Conservation (phyloP, 2,113 vertebrate genomes). For the Dipodomys merriami region DNA sequence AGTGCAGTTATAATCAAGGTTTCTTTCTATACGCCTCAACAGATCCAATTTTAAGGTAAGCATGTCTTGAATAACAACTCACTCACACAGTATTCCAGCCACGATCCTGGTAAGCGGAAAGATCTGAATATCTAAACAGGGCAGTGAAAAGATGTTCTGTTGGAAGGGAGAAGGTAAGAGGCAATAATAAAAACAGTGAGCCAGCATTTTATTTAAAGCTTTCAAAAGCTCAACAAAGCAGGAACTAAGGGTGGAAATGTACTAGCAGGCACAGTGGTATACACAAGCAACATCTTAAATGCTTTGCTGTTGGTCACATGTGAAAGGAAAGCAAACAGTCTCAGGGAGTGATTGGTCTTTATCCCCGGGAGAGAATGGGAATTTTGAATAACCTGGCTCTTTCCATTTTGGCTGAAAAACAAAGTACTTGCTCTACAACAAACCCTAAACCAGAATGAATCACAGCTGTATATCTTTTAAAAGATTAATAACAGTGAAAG, state of each 20-base stretch:
- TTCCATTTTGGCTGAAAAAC: neutral
- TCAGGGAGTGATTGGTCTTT: neutral
- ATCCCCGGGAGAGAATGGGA: neutral
- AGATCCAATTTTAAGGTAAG: neutral
- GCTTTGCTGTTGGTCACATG: neutral
- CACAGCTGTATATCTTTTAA: neutral
- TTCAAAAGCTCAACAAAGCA: neutral
- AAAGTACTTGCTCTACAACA: neutral
- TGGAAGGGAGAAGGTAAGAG: neutral
- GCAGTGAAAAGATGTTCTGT: neutral
- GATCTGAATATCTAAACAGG: neutral
- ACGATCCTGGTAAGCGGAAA: neutral
- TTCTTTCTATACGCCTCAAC: neutral
- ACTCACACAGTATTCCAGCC: neutral
- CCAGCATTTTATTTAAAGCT: slow-evolving; percentile 1
- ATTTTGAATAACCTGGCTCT: neutral
- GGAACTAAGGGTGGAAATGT: neutral
- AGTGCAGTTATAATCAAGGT: neutral
- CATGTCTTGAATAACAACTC: neutral
- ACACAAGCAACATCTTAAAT: neutral
- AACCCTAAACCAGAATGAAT: neutral
- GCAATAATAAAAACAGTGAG: slow-evolving; percentile 20
- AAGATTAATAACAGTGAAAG: neutral
- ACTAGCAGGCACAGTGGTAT: neutral
- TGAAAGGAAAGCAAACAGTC: neutral